Base-by-base conservation (phyloP, 2,113 vertebrate species). In the Tachysurus vachellii region DNA sequence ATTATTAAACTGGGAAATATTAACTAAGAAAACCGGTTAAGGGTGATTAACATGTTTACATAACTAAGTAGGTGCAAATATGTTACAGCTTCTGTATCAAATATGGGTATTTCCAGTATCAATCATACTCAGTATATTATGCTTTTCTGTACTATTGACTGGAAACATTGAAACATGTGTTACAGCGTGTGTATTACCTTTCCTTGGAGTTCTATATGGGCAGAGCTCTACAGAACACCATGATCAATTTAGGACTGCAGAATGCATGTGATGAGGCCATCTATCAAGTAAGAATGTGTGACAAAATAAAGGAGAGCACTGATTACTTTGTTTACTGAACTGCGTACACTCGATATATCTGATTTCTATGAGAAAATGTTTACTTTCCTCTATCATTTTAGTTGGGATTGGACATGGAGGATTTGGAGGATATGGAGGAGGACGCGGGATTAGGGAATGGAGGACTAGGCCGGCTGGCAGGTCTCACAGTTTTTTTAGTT, bases 141-240 rank as follows among this genome's bases (percentile, higher is more conserved):
- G 2, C 54, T 23, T 42, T 79, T 42, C 17, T 36, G 17, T 59
- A 9, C 19, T 80, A 0, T 16, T 80, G 17, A 80, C 10, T 14
- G 54, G 23, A 76, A 56, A 8, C 21, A 71, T 73, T 26, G 19
- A 44, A 75, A 59, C 50, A 16, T 36, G 53, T 50, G 12, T 77
- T 59, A 50, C 88, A 99, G 98, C 95, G 98, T 90, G 96, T 99
- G 54, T 99, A 99, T 90, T 99, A 99, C 89, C 96, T 99, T 36
- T 99, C 98, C 57, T 93, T 99, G 94, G 98, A 99, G 91, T 99
- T 99, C 92, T 99, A 99, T 93, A 99, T 99, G 96, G 98, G 98
- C 77, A 91, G 98, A 77, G 96, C 98, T 0, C 94, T 99, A 62
- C 97, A 99, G 88, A 99, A 99, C 94, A 99, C 98, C 12, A 99